Evolutionary conservation across 53 echinoderm and acorn worm species (phyloP), one percentile per base, ranked within the genome.

Genomic region (Holothuria leucospilota): DNA sequence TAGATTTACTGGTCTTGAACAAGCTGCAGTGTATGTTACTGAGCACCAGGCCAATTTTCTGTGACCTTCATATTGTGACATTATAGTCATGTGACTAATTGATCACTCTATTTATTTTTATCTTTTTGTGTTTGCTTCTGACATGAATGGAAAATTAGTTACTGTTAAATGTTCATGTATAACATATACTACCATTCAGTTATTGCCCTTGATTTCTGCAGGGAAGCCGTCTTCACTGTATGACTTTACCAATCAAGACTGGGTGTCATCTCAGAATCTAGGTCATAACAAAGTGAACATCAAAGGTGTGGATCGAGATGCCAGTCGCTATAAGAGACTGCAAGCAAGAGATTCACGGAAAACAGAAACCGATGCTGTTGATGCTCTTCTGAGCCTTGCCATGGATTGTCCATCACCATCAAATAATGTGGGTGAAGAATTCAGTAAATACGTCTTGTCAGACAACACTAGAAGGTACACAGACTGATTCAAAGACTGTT

Each of bases 161-260:
- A 4, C 2, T 49, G 49, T 9, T 49, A 49, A 49, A 49, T 49
- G 49, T 49, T 49, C 8, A 49, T 49, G 8, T 49, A 49, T 49
- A 49, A 49, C 13, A 13, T n/a, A n/a, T 66, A 8, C 2, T 11
- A 28, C 29, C 26, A 66, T 66, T 29, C 67, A 66, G 49, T 49
- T 49, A 49, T 49, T 6, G 49, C 49, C 10, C 34, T 23, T 73
- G 38, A 23, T 40, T 38, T 38, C 38, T 73, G n/a, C 34, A 73
- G 4, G 74, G 2, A 38, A 30, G 38, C 74, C 74, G 4, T 28
- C 74, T 29, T 29, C 26, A 73, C 42, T 73, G 74, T 73, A 73
- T 73, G 74, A 73, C 42, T 38, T n/a, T 18, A 73, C 34, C 28
- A 73, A 73, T 73, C 74, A 4, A 73, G 74, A 40, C 8, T 73